Evolutionary conservation across 2,797 vertebrate species (phyloP).

Genomic region (Hemibagrus guttatus): DNA sequence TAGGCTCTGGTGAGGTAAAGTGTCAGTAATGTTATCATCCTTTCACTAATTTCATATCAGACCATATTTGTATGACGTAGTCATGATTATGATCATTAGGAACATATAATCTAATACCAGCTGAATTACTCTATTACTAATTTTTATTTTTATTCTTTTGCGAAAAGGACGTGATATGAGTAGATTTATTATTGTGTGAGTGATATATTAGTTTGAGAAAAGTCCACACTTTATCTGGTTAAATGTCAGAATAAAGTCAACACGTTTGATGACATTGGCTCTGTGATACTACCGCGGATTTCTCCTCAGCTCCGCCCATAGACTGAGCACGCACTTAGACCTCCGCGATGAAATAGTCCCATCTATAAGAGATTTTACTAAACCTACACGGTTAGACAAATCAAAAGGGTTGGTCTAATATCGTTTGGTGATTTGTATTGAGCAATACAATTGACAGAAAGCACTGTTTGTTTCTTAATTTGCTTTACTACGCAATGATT

Average conservation of each 20-base stretch:
- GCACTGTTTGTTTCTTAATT: background rate
- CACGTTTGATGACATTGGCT: background rate
- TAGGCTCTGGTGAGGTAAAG: background rate
- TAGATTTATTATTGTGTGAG: background rate
- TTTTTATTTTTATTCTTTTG: too few species aligned
- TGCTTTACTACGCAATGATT: constrained; percentile 24
- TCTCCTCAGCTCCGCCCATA: constrained; percentile 46
- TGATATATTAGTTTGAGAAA: background rate
- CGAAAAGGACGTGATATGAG: background rate
- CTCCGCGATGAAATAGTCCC: constrained; percentile 44
- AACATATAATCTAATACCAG: background rate
- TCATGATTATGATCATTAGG: background rate
- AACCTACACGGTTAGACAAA: background rate
- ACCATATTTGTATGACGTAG: background rate
- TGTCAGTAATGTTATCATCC: background rate
- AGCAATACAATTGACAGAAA: background rate
- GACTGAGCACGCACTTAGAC: background rate
- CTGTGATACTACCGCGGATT: constrained; percentile 10
- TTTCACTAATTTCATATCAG: background rate
- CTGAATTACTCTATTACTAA: background rate
- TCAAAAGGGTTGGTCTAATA: background rate
- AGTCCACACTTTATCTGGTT: background rate
- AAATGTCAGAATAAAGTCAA: background rate
- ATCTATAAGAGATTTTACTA: background rate
- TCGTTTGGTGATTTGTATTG: background rate